Base-by-base conservation (phyloP, 2,888 invertebrate species). In the Polyommatus icarus region DNA sequence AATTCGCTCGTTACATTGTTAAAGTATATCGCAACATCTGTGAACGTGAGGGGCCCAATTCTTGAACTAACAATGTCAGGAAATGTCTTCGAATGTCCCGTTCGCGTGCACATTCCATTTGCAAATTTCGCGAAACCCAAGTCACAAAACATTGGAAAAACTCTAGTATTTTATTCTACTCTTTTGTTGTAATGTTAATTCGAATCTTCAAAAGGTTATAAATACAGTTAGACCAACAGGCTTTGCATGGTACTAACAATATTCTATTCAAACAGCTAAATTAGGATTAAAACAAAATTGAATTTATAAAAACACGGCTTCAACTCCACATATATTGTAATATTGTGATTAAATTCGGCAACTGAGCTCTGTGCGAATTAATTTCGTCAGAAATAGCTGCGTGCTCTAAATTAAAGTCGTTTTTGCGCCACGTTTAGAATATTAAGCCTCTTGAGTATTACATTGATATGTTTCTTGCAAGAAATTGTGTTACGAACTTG, bases 301-400 rank as follows among this genome's bases (percentile, higher is more conserved):
- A n/a, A 59, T 24, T 61, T 24, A 67, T 32, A 67, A 67, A 67
- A 24, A 24, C 29, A 32, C 29, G 29, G n/a, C 50, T 46, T 15
- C 46, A 18, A 50, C 29, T 75, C 12, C 7, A 75, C 54, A 75
- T 32, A 50, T 29, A n/a, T n/a, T n/a, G n/a, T n/a, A 29, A 67
- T 67, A 67, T 75, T 32, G 18, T 29, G 75, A 75, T 75, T 50
- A 75, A 73, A 54, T 50, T 50, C 8, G 29, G 24, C 24, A 50
- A 54, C 18, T 24, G 20, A 18, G 24, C n/a, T 36, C 7, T 50
- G 46, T 18, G 15, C 18, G 75, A 75, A 54, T 54, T 75, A 54
- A 75, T 75, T 75, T 75, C 50, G 75, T 50, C 24, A 29, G 75
- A 50, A 75, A 54, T 50, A 50, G 46, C 24, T 75, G 75, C 75